Conservation (phyloP, 2,113 vertebrate genomes). For the Indicator indicator region DNA sequence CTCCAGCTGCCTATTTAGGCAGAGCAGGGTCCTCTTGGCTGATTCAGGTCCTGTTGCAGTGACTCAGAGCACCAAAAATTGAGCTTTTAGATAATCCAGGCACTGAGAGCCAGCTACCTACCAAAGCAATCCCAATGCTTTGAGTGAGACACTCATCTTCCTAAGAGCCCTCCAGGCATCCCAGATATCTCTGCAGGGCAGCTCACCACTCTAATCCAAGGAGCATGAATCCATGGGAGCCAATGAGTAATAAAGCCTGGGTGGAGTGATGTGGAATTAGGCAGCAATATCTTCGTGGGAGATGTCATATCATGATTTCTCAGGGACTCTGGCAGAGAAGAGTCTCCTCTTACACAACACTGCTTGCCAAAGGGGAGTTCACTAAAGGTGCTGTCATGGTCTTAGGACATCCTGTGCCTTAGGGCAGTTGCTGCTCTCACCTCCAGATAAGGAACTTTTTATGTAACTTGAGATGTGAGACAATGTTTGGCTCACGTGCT, state of each 20-base stretch:
- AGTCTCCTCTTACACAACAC: neutral
- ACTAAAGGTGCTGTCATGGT: neutral
- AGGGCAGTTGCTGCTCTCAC: neutral
- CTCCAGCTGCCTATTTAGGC: neutral
- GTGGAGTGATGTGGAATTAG: neutral
- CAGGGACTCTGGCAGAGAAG: neutral
- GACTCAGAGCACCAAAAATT: neutral
- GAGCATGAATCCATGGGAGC: neutral
- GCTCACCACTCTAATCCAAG: rapidly evolving
- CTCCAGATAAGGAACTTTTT: neutral
- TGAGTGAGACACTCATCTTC: neutral
- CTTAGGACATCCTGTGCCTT: neutral
- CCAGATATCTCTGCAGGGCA: neutral
- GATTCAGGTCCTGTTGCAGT: neutral
- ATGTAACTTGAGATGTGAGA: neutral
- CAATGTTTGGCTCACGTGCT: neutral
- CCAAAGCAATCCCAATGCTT: neutral
- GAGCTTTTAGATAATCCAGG: neutral
- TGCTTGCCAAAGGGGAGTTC: neutral
- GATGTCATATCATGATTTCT: neutral
- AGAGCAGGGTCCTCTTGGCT: neutral
- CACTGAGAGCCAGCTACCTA: neutral
- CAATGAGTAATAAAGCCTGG: neutral
- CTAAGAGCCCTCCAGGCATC: neutral
- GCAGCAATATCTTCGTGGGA: neutral